Percentiles rank a stretch among this genome's conserved stretches.
Conservation (phyloP, 2,113 vertebrate genomes). For the Laterallus jamaicensis region DNA sequence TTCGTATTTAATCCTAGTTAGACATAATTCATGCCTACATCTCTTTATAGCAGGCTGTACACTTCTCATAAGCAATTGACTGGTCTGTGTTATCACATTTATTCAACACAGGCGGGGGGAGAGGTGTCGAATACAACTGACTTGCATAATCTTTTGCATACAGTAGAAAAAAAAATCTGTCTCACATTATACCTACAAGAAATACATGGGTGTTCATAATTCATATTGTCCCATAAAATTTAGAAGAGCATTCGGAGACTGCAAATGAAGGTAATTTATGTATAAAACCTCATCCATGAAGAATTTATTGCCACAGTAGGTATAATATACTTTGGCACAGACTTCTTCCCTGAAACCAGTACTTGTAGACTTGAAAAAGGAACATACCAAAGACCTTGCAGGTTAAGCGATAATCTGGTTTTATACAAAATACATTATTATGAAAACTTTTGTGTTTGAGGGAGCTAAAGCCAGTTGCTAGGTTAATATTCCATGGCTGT, state of each 20-base stretch:
- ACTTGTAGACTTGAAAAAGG: slow-evolving; percentile 8
- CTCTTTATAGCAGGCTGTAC: not conserved
- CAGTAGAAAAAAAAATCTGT: not conserved
- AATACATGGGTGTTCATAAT: slow-evolving; percentile 34
- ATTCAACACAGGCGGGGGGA: not conserved
- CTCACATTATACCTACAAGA: slow-evolving; percentile 9
- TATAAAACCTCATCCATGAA: slow-evolving; percentile 60
- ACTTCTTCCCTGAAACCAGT: slow-evolving; percentile 7
- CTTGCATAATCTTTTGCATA: not conserved
- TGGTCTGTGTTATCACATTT: not conserved
- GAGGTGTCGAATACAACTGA: not conserved
- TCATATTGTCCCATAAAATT: slow-evolving; percentile 54
- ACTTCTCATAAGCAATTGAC: not conserved
- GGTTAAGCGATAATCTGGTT: slow-evolving; percentile 11
- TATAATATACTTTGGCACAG: slow-evolving; percentile 54
- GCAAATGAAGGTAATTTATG: slow-evolving; percentile 57
- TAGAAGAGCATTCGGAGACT: slow-evolving; percentile 47
- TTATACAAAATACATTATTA: not conserved
- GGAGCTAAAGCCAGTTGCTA: not conserved
- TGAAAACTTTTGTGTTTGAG: not conserved
- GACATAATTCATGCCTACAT: not conserved
- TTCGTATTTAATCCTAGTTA: not conserved
- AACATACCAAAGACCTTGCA: slow-evolving; percentile 5
- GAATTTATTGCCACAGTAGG: slow-evolving; percentile 61
- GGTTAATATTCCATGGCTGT: not conserved